A percentile compares a stretch with the other conserved stretches of the same genome.
Conservation (phyloP, 2,113 vertebrate genomes). For the Nestor notabilis region DNA sequence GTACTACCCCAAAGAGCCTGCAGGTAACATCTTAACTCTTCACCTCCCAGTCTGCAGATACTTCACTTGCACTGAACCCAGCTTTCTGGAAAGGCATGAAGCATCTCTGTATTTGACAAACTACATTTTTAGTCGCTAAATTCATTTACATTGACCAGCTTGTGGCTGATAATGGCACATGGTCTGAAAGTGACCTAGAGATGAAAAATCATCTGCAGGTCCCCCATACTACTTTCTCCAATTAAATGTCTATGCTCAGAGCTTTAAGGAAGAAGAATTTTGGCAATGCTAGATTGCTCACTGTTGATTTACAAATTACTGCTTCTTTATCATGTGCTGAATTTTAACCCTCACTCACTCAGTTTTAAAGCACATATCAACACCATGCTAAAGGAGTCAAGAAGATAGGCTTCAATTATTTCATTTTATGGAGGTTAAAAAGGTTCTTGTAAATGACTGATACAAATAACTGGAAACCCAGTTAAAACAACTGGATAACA, state of each 20-base stretch:
- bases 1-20: accelerated
- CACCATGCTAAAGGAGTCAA: background rate
- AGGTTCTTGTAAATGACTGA: slow-evolving; percentile 82
- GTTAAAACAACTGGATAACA: slow-evolving; percentile 85
- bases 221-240: background rate
- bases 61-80: background rate
- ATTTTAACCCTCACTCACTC: slow-evolving; percentile 1
- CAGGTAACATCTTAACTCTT: background rate
- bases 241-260: background rate
- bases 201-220: background rate
- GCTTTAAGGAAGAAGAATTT: background rate
- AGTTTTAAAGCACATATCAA: slow-evolving; percentile 19
- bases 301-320: background rate
- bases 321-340: background rate
- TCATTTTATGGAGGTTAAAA: slow-evolving; percentile 75
- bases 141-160: background rate
- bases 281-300: background rate
- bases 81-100: background rate
- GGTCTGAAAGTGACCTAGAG: background rate
- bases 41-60: background rate
- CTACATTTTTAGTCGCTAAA: background rate
- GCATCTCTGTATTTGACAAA: background rate
- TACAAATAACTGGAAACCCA: slow-evolving; percentile 79
- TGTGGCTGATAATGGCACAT: background rate
- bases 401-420: slow-evolving; percentile 71